Conservation (phyloP, 1,140 invertebrate species). For the Camponotus pennsylvanicus region DNA sequence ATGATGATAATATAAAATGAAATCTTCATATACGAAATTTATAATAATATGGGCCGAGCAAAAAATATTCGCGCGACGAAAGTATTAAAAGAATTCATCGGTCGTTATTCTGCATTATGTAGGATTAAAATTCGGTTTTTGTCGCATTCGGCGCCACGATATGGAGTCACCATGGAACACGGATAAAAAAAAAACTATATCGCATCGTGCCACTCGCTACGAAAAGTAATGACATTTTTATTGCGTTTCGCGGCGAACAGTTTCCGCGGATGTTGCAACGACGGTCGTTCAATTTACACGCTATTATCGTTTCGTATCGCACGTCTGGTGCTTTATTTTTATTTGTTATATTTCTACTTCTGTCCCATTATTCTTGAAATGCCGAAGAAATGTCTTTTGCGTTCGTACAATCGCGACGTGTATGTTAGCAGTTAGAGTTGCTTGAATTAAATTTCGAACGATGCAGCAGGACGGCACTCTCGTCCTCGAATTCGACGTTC, state of each 20-base stretch:
- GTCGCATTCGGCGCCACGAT: background rate
- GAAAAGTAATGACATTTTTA: slow-evolving; percentile 72
- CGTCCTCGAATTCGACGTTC: background rate
- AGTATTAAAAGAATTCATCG: slow-evolving; percentile 41
- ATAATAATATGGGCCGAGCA: background rate
- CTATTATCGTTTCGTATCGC: slow-evolving; percentile 44
- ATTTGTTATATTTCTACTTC: background rate
- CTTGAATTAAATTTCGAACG: slow-evolving; percentile 31
- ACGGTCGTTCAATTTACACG: slow-evolving; percentile 63
- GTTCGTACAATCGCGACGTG: background rate
- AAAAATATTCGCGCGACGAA: slow-evolving; percentile 29
- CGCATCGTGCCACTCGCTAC: background rate
- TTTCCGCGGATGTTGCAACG: slow-evolving; percentile 46
- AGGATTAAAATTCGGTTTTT: slow-evolving; percentile 52
- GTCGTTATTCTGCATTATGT: slow-evolving; percentile 34
- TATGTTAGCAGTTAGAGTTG: background rate
- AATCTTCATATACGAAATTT: slow-evolving; percentile 24
- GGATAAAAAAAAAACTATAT: slow-evolving; percentile 22
- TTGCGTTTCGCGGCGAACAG: slow-evolving; percentile 55
- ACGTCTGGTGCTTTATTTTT: slow-evolving; percentile 17
- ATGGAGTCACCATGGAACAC: background rate
- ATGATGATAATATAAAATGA: slow-evolving; percentile 41
- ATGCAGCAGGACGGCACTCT: background rate
- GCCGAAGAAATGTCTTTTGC: background rate
- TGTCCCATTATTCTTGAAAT: background rate